phyloP scores from a whole-genome alignment of 2,888 invertebrate genomes.

The Mythimna lalbum region DNA sequence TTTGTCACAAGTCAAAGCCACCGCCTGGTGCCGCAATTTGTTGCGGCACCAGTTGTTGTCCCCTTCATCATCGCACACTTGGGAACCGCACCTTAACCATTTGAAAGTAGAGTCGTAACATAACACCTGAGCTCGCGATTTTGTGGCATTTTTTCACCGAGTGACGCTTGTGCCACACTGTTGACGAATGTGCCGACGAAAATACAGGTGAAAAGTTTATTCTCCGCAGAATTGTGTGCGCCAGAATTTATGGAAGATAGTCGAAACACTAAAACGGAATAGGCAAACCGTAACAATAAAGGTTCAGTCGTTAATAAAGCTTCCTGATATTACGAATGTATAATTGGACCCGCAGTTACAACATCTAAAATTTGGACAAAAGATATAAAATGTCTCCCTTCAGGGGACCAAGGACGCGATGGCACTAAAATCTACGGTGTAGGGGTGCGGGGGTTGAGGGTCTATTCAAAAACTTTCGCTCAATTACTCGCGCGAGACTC shows the following conservation, averaged over 20 bases:
- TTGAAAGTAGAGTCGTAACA: conserved; percentile 32
- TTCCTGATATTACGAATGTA: conserved; percentile 63
- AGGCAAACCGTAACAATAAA: conserved; percentile 48
- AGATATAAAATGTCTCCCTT: conserved; percentile 66
- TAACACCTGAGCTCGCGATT: conserved; percentile 48
- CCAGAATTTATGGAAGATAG: conserved; percentile 36
- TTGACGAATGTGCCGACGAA: conserved; percentile 47
- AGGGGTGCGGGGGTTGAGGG: conserved; percentile 27
- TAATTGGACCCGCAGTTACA: conserved; percentile 63
- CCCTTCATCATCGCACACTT: conserved; percentile 4
- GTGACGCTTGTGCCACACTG: conserved; percentile 38
- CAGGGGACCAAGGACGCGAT: conserved; percentile 53
- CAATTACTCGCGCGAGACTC: conserved; percentile 67
- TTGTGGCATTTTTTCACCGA: conserved; percentile 41
- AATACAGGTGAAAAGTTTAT: conserved; percentile 42
- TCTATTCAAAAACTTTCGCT: conserved; percentile 70
- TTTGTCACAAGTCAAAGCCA: not conserved
- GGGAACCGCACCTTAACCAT: conserved; percentile 36
- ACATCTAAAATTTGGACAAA: conserved; percentile 63
- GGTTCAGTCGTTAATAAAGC: conserved; percentile 56
- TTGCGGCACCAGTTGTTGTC: too few relatives aligned
- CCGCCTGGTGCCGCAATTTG: not conserved
- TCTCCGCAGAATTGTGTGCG: conserved; percentile 19
- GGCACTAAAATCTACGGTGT: conserved; percentile 57
- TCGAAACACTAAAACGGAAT: conserved; percentile 31